Evolutionary conservation across 2,113 vertebrate species (phyloP), one percentile per base, ranked within the genome.

Genomic region (Pterophyllum scalare): DNA sequence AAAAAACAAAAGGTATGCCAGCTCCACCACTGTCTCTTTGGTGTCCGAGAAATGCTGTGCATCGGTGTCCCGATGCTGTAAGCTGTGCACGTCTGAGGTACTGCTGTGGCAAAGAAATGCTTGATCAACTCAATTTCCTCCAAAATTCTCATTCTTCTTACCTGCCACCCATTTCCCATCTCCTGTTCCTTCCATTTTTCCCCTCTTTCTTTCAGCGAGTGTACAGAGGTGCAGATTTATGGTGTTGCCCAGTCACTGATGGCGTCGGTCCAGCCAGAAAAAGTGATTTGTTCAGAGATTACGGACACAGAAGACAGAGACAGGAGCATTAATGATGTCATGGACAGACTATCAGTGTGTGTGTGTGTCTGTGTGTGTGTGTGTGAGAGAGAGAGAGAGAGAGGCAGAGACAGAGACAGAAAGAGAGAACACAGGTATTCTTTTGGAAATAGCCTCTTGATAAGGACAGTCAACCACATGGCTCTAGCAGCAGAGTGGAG

Each of bases 81-180:
- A 79, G 67, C 83, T 59, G 59, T 28, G 75, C 81, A 89, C 28
- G 19, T 80, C 75, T 75, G 59, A 84, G 33, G 64, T 19, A 33
- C 28, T 10, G 24, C 54, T 15, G 59, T 52, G 46, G 60, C 19
- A 24, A 88, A 88, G 76, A 88, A 86, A 89, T 70, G 77, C 84
- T 86, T 78, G 56, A 88, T 93, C 83, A 79, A 79, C 81, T 83
- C 75, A 80, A 79, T 83, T 85, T 75, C 81, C 83, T 83, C 78
- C 24, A 20, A 28, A 84, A 80, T 38, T 78, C 75, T 87, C 77
- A 82, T 85, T 72, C 77, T 74, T 88, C 38, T 81, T 80, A 75
- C 86, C 76, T 82, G 75, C 59, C 81, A 75, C 33, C 59, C 10
- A 0, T 78, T 74, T 67, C 80, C 75, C 5, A 35, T 86, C 61